Conservation (phyloP, 2,113 vertebrate species). For the Myotis lucifugus region DNA sequence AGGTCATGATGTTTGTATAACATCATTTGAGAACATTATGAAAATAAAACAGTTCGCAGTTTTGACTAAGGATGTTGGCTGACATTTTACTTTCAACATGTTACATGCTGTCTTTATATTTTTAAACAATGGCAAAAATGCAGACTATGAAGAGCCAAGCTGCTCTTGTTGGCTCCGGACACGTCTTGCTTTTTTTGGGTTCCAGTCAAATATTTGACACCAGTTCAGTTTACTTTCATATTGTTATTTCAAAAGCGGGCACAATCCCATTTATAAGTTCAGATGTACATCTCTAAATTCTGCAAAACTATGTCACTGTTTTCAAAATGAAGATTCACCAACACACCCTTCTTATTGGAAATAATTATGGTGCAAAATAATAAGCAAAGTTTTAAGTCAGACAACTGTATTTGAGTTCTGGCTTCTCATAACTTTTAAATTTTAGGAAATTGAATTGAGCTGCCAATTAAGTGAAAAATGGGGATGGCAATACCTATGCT, state of each 20-base stretch:
- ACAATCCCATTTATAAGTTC: background rate
- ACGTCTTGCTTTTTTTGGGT: constrained; percentile 6
- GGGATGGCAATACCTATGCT: background rate
- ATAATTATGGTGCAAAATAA: background rate
- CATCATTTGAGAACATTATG: constrained; percentile 39
- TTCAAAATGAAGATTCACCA: constrained; percentile 29
- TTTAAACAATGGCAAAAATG: constrained; percentile 75
- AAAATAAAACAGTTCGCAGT: constrained; percentile 57
- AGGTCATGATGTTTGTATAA: constrained; percentile 51
- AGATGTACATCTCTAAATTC: background rate
- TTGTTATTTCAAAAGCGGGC: background rate
- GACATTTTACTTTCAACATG: constrained; percentile 65
- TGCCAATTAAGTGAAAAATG: background rate
- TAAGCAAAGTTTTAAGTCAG: background rate
- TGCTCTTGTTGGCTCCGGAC: constrained; percentile 29
- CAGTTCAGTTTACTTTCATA: constrained; percentile 13
- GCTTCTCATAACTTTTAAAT: background rate
- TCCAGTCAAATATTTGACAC: constrained; percentile 59
- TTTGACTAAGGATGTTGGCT: constrained; percentile 62
- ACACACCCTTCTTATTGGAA: background rate
- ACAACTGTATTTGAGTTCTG: background rate
- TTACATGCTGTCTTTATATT: constrained; percentile 65
- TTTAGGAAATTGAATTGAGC: background rate
- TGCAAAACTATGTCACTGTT: background rate
- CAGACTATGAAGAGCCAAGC: constrained; percentile 58